A percentile compares a stretch with the other conserved stretches of the same genome.
phyloP scores from a whole-genome alignment of 1,140 invertebrate species.

The Drosophila fuyamai region DNA sequence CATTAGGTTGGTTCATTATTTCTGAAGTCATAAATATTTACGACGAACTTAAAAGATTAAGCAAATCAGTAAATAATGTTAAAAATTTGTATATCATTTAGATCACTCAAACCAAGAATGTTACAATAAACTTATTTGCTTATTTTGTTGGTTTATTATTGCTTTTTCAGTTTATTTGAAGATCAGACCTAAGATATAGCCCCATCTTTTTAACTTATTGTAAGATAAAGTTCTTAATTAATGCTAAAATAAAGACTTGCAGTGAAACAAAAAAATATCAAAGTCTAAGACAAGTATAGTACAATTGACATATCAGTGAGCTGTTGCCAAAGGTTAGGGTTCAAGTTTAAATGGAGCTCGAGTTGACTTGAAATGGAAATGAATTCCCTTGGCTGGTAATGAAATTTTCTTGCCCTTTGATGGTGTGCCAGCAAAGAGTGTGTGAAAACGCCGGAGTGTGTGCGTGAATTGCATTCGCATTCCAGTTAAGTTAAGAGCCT shows the following conservation, averaged over 20 bases:
- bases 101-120: no score
- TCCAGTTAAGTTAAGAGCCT: conserved; percentile 1
- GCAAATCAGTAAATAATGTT: no score
- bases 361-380: conserved; percentile 12
- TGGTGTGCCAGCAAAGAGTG: conserved; percentile 5
- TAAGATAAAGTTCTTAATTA: no score
- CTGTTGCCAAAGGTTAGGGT: not conserved
- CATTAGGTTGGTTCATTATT: no score
- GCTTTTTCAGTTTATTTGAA: not conserved
- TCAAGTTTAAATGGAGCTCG: conserved; percentile 3
- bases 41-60: no score
- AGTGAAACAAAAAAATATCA: not conserved
- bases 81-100: no score
- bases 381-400: conserved; percentile 41
- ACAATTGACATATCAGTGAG: not conserved
- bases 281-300: not conserved
- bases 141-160: no score
- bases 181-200: not conserved
- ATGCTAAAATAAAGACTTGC: no score
- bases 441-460: not conserved
- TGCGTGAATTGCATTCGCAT: conserved; percentile 4
- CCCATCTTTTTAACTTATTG: no score
- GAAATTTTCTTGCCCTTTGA: conserved; percentile 28
- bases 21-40: no score
- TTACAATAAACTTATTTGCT: no score